A percentile compares a stretch with the other conserved stretches of the same genome.
phyloP scores from a whole-genome alignment of 2,113 vertebrate genomes.

The Arvicanthis niloticus region DNA sequence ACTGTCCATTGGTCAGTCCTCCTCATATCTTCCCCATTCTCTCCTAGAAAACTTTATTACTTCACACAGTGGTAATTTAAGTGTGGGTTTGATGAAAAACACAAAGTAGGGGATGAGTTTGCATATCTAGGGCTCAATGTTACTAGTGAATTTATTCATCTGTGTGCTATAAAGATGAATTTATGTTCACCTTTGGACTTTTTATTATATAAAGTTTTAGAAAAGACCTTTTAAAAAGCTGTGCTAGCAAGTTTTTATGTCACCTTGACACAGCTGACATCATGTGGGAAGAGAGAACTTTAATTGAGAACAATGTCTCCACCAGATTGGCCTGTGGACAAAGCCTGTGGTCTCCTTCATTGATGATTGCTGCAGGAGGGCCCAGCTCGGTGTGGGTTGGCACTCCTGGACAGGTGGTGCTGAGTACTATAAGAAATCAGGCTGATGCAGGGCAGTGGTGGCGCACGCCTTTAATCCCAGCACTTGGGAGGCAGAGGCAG shows the following conservation, averaged over 20 bases:
- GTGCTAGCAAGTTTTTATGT: background rate
- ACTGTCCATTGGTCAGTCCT: background rate
- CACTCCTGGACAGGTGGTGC: background rate
- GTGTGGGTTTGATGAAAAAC: background rate
- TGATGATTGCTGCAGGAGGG: background rate
- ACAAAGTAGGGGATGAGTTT: background rate
- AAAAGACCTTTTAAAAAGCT: background rate
- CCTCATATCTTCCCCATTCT: background rate
- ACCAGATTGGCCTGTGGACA: background rate
- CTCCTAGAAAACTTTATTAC: background rate
- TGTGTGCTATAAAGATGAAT: background rate
- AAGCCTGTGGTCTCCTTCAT: background rate
- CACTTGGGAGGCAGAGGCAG: no score
- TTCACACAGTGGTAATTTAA: background rate
- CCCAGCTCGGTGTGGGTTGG: background rate
- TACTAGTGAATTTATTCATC: background rate
- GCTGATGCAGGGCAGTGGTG: no score
- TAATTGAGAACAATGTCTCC: background rate
- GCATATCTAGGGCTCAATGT: background rate
- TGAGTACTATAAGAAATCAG: background rate
- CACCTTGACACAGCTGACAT: background rate
- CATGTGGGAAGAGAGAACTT: background rate
- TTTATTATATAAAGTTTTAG: background rate
- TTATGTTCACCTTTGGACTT: background rate
- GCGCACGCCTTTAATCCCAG: no score